Percentiles rank a stretch among this genome's conserved stretches.
Evolutionary conservation across 2,797 vertebrate genomes (phyloP).

Genomic region (Liasis olivaceus): DNA sequence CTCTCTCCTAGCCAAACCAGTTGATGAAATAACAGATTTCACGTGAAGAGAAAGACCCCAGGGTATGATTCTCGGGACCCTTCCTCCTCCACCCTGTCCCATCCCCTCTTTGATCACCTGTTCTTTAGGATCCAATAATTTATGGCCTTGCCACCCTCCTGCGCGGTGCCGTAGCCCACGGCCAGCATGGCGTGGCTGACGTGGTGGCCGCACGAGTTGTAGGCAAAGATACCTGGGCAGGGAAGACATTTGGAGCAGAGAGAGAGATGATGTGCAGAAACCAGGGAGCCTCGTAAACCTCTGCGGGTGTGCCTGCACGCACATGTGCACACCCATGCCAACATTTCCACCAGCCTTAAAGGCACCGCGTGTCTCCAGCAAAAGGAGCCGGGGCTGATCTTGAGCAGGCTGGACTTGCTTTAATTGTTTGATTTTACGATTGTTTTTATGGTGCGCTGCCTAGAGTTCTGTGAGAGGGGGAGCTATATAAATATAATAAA

Average conservation of each 20-base stretch:
- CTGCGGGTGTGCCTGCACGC: neutral
- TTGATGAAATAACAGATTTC: neutral
- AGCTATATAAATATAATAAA: too few species aligned
- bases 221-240: slow-evolving; percentile 50
- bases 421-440: neutral
- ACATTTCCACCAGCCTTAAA: neutral
- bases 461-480: too few species aligned
- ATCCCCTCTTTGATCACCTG: slow-evolving; percentile 35
- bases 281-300: neutral
- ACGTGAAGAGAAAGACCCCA: neutral
- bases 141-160: rapidly evolving
- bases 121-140: slow-evolving; percentile 63
- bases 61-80: neutral
- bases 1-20: neutral
- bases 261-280: neutral
- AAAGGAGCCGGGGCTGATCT: neutral
- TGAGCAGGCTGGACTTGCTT: neutral
- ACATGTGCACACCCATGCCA: too few species aligned
- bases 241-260: neutral
- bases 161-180: neutral
- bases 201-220: rapidly evolving
- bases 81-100: neutral
- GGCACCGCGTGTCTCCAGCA: neutral
- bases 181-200: slow-evolving; percentile 49
- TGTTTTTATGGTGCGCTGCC: too few species aligned